phyloP scores from a whole-genome alignment of 1,140 invertebrate species.

The Prorops nasuta region DNA sequence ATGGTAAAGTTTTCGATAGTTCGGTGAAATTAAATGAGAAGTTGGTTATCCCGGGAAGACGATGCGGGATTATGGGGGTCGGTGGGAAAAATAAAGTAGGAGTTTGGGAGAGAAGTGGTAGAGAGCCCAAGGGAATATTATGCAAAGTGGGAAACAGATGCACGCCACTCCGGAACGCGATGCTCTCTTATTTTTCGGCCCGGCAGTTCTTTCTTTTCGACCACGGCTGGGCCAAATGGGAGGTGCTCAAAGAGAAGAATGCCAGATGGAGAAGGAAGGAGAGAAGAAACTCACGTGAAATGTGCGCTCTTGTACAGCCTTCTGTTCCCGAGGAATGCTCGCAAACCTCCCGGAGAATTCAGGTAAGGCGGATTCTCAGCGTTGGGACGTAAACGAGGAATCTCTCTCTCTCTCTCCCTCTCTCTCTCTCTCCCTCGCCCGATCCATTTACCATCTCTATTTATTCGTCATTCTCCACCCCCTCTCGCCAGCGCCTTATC shows the following conservation, averaged over 20 bases:
- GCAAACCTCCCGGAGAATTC: constrained; percentile 1
- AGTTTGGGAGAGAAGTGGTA: constrained; percentile 16
- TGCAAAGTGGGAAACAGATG: constrained; percentile 36
- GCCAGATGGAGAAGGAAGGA: background rate
- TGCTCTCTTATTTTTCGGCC: constrained; percentile 27
- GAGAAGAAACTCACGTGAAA: background rate
- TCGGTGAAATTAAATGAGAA: no score
- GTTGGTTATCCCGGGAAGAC: no score
- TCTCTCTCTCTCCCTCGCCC: background rate
- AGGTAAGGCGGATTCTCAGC: constrained; percentile 8
- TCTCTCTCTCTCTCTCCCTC: background rate
- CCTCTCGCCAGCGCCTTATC: background rate
- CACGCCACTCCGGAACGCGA: constrained; percentile 25
- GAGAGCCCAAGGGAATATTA: constrained; percentile 24
- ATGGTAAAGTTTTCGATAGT: no score
- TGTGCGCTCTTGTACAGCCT: constrained; percentile 4
- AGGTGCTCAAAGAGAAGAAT: constrained; percentile 1
- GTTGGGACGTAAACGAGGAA: constrained; percentile 14
- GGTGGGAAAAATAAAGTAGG: constrained; percentile 13
- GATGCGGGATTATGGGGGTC: no score
- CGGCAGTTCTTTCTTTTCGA: constrained; percentile 13
- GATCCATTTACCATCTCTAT: background rate
- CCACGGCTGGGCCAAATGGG: background rate
- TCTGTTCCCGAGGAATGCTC: background rate
- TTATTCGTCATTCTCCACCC: background rate